These are phyloP conservation scores for Apus apus DNA, from an alignment of 2,113 vertebrate species.

Conservation along the genomic window DNA sequence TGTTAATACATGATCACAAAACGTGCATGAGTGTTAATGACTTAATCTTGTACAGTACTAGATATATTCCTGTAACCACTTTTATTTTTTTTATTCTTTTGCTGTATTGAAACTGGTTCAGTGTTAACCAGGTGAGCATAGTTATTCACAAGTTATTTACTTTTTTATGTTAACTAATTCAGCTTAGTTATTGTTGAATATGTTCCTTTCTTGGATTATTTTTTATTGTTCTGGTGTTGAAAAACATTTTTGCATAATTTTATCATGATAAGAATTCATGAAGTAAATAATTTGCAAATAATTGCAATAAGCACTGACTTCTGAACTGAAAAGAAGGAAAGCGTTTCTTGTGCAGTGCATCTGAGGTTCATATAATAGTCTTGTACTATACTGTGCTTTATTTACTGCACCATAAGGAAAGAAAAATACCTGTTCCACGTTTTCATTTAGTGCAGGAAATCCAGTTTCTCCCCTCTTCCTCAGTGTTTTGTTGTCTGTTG, in stretches of 20 bases:
- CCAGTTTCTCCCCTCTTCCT: conserved; percentile 70
- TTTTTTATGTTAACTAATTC: conserved; percentile 90
- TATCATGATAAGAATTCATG: conserved; percentile 88
- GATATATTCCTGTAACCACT: conserved; percentile 92
- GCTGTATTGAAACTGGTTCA: conserved; percentile 87
- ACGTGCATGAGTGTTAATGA: conserved; percentile 95
- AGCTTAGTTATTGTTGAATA: conserved; percentile 92
- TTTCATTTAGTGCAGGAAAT: conserved; percentile 89
- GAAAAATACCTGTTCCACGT: conserved; percentile 80
- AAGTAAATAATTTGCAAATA: conserved; percentile 84
- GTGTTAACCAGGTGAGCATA: conserved; percentile 84
- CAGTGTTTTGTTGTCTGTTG: conserved; percentile 89
- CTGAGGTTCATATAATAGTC: conserved; percentile 88
- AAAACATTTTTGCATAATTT: conserved; percentile 82
- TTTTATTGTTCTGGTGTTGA: conserved; percentile 83
- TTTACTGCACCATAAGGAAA: conserved; percentile 83
- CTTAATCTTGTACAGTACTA: conserved; percentile 93
- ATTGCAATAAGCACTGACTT: conserved; percentile 91
- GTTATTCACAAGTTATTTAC: conserved; percentile 83
- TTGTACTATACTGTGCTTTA: conserved; percentile 83
- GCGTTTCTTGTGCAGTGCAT: conserved; percentile 86
- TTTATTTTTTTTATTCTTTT: conserved; percentile 81
- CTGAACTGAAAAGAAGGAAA: conserved; percentile 87
- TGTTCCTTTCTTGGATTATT: conserved; percentile 83
- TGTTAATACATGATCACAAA: conserved; percentile 98